Conservation (phyloP, 2,113 vertebrate species). For the Chlamydotis undulata region DNA sequence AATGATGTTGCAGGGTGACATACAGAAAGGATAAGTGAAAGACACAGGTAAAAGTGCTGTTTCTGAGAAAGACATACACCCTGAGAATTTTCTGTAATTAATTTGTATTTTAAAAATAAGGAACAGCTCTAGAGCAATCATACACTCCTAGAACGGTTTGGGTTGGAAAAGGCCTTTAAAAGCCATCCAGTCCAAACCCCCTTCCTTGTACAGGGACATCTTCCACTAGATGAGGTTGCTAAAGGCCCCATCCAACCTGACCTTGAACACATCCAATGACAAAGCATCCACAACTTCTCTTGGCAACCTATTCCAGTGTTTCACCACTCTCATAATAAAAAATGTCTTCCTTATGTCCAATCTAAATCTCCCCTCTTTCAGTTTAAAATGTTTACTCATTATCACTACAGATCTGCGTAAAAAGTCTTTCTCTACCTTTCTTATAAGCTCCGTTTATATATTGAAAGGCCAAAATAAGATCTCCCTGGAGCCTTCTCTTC, state of each 20-base stretch:
- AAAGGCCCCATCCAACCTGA: not conserved
- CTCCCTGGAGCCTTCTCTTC: not conserved
- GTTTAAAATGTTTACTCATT: not conserved
- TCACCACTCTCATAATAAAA: not conserved
- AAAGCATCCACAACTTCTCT: not conserved
- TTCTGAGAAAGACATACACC: not conserved
- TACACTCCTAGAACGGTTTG: not conserved
- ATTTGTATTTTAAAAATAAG: not conserved
- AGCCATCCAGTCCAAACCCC: not conserved
- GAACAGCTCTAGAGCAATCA: not conserved
- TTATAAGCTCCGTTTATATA: not conserved
- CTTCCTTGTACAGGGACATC: not conserved
- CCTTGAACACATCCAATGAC: not conserved
- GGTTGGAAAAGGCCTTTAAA: not conserved
- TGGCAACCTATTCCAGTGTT: not conserved
- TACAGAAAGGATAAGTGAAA: not conserved
- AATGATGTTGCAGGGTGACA: not conserved
- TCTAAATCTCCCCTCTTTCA: not conserved
- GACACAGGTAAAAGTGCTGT: not conserved
- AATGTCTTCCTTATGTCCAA: not conserved
- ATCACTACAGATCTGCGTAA: not conserved
- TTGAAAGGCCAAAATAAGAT: not conserved
- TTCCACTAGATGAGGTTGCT: not conserved
- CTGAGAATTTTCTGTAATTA: not conserved
- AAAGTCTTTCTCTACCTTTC: not conserved